Percentiles rank a stretch among this genome's conserved stretches.
Evolutionary conservation across 2,888 invertebrate species (phyloP).

Genomic region (Drosophila aldrichi): DNA sequence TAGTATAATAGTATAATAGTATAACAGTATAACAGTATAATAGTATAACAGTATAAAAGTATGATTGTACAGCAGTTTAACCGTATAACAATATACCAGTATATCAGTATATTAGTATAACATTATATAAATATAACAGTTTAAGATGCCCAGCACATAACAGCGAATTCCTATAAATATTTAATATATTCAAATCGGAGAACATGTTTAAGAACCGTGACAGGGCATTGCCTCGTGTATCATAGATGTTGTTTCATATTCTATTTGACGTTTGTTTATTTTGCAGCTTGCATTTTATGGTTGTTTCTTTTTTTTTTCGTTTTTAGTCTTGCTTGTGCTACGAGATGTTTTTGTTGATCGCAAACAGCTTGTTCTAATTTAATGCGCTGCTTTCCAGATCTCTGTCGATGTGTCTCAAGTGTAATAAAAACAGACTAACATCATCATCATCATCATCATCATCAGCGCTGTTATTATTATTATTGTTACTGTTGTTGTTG

Average conservation of each 20-base stretch:
- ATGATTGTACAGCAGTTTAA: too few relatives aligned
- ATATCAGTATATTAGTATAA: neutral
- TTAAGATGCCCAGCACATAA: too few relatives aligned
- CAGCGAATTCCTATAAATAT: too few relatives aligned
- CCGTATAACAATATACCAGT: neutral
- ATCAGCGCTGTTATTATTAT: neutral
- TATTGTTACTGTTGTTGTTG: neutral
- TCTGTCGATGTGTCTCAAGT: conserved; percentile 5
- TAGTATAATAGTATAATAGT: too few relatives aligned
- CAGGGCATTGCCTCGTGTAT: neutral
- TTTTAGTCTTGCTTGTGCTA: neutral
- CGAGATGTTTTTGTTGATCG: conserved; percentile 3
- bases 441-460: neutral
- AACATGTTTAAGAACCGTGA: too few relatives aligned
- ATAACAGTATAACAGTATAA: too few relatives aligned
- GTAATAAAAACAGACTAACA: conserved; percentile 13
- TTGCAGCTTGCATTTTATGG: conserved; percentile 12
- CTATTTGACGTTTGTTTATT: conserved; percentile 8
- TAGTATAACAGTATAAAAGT: too few relatives aligned
- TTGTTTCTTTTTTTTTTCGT: conserved; percentile 4
- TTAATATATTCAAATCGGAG: too few relatives aligned
- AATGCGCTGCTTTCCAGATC: neutral
- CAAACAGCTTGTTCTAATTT: conserved; percentile 14
- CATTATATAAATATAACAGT: too few relatives aligned
- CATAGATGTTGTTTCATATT: neutral